Evolutionary conservation across 2,113 vertebrate species (phyloP).

Genomic region (Forbesichthys papilliferus): DNA sequence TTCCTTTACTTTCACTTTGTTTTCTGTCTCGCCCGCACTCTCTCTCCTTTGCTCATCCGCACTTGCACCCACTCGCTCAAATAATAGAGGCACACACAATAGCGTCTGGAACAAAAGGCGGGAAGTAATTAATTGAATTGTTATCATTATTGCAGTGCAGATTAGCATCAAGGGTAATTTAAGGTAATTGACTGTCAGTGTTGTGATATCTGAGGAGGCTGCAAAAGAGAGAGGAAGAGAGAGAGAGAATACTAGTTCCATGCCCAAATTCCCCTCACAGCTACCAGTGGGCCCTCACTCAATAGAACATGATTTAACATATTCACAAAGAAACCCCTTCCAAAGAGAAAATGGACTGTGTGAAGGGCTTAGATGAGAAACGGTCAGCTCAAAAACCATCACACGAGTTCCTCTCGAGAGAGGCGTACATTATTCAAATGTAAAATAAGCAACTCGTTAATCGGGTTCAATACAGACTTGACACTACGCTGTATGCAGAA

Average conservation of each 20-base stretch:
- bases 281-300: not conserved
- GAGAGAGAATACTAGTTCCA: not conserved
- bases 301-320: not conserved
- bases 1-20: not conserved
- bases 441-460: constrained; percentile 33
- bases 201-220: not conserved
- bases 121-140: constrained; percentile 3
- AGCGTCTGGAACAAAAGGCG: not conserved
- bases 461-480: not conserved
- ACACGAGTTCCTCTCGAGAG: not conserved
- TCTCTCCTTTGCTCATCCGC: not conserved
- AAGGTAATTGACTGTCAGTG: constrained; percentile 25
- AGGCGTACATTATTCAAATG: not conserved
- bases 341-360: not conserved
- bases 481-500: not conserved
- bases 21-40: not conserved
- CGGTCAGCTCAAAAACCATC: not conserved
- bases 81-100: not conserved
- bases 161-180: constrained; percentile 16
- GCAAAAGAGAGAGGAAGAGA: too few species aligned
- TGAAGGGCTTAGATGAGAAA: not conserved
- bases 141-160: not conserved
- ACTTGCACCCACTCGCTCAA: not conserved
- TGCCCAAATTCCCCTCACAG: not conserved
- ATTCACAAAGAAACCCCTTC: not conserved